phyloP scores from a whole-genome alignment of 2,797 vertebrate genomes.

The Anomalospiza imberbis region DNA sequence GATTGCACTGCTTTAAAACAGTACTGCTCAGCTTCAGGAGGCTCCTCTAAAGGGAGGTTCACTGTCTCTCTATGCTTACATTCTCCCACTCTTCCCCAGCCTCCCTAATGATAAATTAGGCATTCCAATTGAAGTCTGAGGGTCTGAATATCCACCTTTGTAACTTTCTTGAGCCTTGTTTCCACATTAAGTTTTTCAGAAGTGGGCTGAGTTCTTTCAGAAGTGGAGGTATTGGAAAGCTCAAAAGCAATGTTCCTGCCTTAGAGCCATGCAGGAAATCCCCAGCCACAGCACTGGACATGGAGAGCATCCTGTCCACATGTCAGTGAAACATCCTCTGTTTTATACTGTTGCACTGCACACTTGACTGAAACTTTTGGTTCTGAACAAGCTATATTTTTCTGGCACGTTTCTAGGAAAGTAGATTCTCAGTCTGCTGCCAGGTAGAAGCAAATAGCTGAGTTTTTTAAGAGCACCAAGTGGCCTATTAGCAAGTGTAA shows the following conservation, averaged over 20 bases:
- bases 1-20: neutral
- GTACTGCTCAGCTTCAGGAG: neutral
- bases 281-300: accelerated
- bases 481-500: conserved; percentile 59
- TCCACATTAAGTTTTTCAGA: neutral
- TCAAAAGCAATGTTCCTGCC: neutral
- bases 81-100: neutral
- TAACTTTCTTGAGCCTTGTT: neutral
- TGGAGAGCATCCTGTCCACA: neutral
- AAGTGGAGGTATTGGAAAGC: neutral
- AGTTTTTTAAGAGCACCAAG: conserved; percentile 43
- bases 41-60: neutral
- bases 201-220: neutral
- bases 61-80: neutral
- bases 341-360: neutral
- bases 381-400: neutral
- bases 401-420: neutral
- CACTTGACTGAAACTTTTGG: neutral
- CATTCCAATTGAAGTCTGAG: neutral
- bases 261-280: neutral
- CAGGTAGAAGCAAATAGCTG: conserved; percentile 26
- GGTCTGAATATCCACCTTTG: neutral
- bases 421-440: conserved; percentile 9
- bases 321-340: neutral
- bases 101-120: neutral